phyloP scores from a whole-genome alignment of 2,797 vertebrate species.

The Amblyraja radiata region DNA sequence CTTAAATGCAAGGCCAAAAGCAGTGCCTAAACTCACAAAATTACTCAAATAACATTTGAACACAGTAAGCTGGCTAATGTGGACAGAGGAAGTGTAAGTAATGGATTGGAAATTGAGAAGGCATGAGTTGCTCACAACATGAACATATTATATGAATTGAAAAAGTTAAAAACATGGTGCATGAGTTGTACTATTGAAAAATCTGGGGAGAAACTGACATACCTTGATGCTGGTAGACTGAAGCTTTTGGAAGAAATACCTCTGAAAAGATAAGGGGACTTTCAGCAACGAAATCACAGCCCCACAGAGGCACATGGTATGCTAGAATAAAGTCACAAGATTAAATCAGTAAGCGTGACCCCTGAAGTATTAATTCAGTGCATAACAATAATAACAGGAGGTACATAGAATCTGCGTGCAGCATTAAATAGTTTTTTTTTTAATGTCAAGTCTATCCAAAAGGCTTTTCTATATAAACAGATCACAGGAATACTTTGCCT shows the following conservation, averaged over 20 bases:
- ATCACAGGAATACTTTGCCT: not conserved
- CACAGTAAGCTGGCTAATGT: not conserved
- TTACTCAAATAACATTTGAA: not conserved
- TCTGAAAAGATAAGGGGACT: slow-evolving; percentile 91
- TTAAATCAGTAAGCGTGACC: not conserved
- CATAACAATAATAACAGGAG: not conserved
- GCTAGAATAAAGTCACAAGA: slow-evolving; percentile 57
- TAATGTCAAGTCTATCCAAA: not conserved
- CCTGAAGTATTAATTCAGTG: not conserved
- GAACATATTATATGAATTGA: not conserved
- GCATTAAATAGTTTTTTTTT: not conserved
- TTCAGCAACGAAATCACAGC: slow-evolving; percentile 88
- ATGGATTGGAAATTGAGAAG: not conserved
- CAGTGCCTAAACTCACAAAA: not conserved
- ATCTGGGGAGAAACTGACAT: slow-evolving; percentile 38
- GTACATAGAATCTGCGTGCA: not conserved
- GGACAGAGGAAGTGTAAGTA: not conserved
- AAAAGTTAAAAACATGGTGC: not conserved
- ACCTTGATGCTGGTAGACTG: slow-evolving; percentile 98
- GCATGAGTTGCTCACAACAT: not conserved
- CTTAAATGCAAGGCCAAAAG: not conserved
- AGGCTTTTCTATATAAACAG: not conserved
- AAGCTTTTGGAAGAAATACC: slow-evolving; percentile 96
- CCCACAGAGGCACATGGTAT: slow-evolving; percentile 89
- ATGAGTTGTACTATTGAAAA: not conserved